A percentile compares a stretch with the other conserved stretches of the same genome.
These are phyloP conservation scores for Phalacrocorax brasilianus DNA, from an alignment of 2,113 vertebrate species.

Conservation along the genomic window DNA sequence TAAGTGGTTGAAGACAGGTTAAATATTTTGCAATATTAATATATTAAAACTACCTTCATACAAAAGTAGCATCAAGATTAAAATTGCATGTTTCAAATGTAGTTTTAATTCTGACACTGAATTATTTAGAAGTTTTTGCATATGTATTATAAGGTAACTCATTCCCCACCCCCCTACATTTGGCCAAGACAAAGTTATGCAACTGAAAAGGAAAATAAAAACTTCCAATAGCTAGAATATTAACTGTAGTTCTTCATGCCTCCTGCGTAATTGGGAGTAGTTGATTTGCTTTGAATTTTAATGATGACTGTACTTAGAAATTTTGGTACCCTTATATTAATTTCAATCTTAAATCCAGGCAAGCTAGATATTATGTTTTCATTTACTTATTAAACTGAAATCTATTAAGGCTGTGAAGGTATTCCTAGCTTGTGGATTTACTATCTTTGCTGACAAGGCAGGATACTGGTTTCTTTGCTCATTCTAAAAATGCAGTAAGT, in stretches of 20 bases:
- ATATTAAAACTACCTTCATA: not conserved
- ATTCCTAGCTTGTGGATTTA: not conserved
- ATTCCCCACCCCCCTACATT: not conserved
- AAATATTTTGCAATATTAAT: not conserved
- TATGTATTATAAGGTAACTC: not conserved
- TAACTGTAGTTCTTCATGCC: not conserved
- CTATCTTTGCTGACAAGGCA: not conserved
- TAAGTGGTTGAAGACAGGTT: not conserved
- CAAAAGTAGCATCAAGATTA: not conserved
- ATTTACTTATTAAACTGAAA: conserved; percentile 6
- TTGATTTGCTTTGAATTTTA: not conserved
- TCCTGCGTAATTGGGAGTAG: not conserved
- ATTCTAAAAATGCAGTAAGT: not conserved
- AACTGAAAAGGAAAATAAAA: not conserved
- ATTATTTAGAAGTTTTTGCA: not conserved
- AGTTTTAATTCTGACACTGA: not conserved
- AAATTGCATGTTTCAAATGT: not conserved
- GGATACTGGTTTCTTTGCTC: not conserved
- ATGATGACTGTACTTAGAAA: not conserved
- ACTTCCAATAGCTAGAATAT: not conserved
- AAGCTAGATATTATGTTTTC: not conserved
- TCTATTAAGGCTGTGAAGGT: not conserved
- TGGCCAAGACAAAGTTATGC: not conserved
- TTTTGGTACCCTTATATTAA: not conserved
- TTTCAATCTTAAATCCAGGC: not conserved